phyloP scores from a whole-genome alignment of 2,888 invertebrate genomes.

The Drosophila monieri region DNA sequence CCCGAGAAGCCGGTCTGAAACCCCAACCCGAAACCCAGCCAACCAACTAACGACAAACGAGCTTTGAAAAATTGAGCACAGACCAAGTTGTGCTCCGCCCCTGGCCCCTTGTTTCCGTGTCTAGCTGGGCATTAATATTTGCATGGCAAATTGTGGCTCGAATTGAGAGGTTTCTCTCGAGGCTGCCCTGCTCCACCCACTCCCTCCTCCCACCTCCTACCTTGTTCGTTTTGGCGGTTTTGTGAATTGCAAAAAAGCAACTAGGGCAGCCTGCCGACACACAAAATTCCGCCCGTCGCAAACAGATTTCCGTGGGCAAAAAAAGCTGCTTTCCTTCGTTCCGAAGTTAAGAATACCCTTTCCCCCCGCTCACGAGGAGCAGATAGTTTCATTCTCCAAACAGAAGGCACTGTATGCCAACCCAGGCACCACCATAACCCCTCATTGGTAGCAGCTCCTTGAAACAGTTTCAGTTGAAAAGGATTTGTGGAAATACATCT shows the following conservation, averaged over 20 bases:
- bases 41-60: slow-evolving; percentile 64
- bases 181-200: slow-evolving; percentile 1
- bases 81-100: slow-evolving; percentile 27
- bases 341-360: slow-evolving; percentile 1
- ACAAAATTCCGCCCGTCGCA: slow-evolving; percentile 61
- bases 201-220: neutral
- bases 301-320: slow-evolving; percentile 59
- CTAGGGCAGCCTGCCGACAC: slow-evolving; percentile 20
- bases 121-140: slow-evolving; percentile 69
- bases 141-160: slow-evolving; percentile 71
- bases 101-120: slow-evolving; percentile 15
- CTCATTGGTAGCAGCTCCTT: neutral
- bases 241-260: slow-evolving; percentile 54
- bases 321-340: neutral
- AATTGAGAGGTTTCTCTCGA: slow-evolving; percentile 39
- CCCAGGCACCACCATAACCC: too few relatives aligned
- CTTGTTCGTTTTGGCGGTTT: slow-evolving; percentile 50
- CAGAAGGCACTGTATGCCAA: too few relatives aligned
- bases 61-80: slow-evolving; percentile 74
- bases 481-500: too few relatives aligned
- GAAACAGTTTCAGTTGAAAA: neutral
- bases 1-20: neutral
- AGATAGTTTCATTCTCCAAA: neutral
- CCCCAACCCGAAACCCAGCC: slow-evolving; percentile 25
- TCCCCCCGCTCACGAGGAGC: neutral